These are phyloP conservation scores for Pachycephus smyrnensis DNA, from an alignment of 2,888 invertebrate genomes.

Conservation along the genomic window DNA sequence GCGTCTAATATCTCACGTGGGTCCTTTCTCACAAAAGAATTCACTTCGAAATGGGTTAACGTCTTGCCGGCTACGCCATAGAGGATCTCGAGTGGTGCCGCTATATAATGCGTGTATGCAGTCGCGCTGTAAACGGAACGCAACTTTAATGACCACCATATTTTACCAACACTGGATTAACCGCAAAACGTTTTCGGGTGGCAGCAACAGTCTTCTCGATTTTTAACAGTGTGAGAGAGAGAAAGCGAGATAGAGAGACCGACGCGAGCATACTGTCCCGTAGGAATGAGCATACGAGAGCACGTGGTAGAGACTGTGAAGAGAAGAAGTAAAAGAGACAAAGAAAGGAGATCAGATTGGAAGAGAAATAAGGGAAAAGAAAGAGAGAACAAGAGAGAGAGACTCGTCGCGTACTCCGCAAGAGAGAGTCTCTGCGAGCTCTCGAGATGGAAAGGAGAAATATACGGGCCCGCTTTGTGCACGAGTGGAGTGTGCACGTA, in stretches of 20 bases:
- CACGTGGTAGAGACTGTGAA: conserved; percentile 35
- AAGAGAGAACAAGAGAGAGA: conserved; percentile 27
- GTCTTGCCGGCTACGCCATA: conserved; percentile 1
- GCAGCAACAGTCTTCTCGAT: conserved; percentile 12
- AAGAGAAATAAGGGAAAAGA: conserved; percentile 16
- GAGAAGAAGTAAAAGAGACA: neutral
- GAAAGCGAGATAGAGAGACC: conserved; percentile 29
- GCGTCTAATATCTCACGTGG: conserved; percentile 7
- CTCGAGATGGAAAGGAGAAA: conserved; percentile 51
- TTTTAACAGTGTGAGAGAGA: conserved; percentile 13
- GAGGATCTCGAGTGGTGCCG: conserved; percentile 1
- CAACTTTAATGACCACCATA: conserved; percentile 59
- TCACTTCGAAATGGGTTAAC: conserved; percentile 9
- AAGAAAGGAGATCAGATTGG: neutral
- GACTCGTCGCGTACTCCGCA: conserved; percentile 12
- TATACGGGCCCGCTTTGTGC: conserved; percentile 59
- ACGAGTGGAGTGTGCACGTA: conserved; percentile 50
- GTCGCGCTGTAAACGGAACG: conserved; percentile 25
- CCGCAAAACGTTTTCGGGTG: conserved; percentile 40
- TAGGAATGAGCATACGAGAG: conserved; percentile 32
- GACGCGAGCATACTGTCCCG: conserved; percentile 12
- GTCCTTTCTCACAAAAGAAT: conserved; percentile 3
- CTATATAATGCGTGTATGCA: neutral
- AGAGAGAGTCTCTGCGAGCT: conserved; percentile 35
- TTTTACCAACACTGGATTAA: conserved; percentile 52